Evolutionary conservation across 2,797 vertebrate species (phyloP), one percentile per base, ranked within the genome.

Genomic region (Perodicticus potto): DNA sequence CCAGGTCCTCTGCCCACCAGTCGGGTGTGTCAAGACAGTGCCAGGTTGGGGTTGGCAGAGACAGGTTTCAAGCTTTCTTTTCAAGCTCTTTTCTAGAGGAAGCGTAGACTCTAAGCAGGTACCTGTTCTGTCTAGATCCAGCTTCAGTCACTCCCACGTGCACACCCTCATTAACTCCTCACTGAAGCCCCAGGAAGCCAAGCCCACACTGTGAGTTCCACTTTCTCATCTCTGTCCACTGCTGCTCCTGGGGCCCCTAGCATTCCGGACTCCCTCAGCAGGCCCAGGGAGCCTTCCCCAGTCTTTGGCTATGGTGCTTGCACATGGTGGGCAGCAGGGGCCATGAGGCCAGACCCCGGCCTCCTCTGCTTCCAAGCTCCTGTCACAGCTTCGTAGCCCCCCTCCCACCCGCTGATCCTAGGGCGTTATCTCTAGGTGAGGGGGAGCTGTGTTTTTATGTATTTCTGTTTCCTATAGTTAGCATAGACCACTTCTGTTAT

Each of bases 381-480:
- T 73, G 22, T 7, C 2, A 29, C 13, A 49, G 45, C 57, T 73
- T 20, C 4, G 0, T 25, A 53, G 19, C 11, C 49, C n/a, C 17
- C n/a, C 5, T 4, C 49, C 14, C 14, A 14, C 49, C 49, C 4
- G 70, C 37, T 59, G 4, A 3, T 83, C 4, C 10, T 7, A 22
- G 25, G 7, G 12, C n/a, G 34, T 69, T 83, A 34, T n/a, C 17
- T 27, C 59, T 43, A 23, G 20, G n/a, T 1, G 1, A n/a, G 34
- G 49, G 23, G 22, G 22, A 40, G 76, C 63, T 59, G 53, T 25
- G 16, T 16, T 67, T 72, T 73, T 55, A 53, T 32, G 11, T 69
- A 67, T 85, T 80, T 89, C 81, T 86, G 3, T 72, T 93, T 94
- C 72, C 67, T 81, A 43, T 2, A 22, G 61, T 92, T 70, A 87